Percentiles rank a stretch among this genome's conserved stretches.
These are phyloP conservation scores for Leucoptera coffeella DNA, from an alignment of 2,888 invertebrate genomes.

Conservation along the genomic window DNA sequence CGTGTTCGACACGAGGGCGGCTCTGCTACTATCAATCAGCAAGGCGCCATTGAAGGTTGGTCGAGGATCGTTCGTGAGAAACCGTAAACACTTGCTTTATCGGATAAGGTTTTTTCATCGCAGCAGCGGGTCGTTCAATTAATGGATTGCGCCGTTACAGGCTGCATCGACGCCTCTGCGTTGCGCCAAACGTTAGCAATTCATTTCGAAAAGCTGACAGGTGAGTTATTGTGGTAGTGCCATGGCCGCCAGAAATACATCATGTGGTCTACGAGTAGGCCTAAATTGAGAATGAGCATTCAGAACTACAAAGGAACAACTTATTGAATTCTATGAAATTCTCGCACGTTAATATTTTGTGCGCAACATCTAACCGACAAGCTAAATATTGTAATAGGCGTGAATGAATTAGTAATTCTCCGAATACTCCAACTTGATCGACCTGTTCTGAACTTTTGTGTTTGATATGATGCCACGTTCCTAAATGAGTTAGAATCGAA, in stretches of 20 bases:
- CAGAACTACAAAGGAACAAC: too few relatives aligned
- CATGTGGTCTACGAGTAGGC: too few relatives aligned
- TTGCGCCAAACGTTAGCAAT: slow-evolving; percentile 34
- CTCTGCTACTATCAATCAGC: slow-evolving; percentile 46
- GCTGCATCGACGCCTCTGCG: slow-evolving; percentile 27
- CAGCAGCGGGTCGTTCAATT: slow-evolving; percentile 45
- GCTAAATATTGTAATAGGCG: too few relatives aligned
- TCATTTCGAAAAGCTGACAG: slow-evolving; percentile 41
- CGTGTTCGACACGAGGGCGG: slow-evolving; percentile 37
- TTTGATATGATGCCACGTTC: slow-evolving; percentile 23
- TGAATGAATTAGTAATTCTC: slow-evolving; percentile 12
- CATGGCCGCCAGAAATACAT: too few relatives aligned
- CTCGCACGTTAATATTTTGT: too few relatives aligned
- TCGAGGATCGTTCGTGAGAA: slow-evolving; percentile 46
- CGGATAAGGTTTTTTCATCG: slow-evolving; percentile 45
- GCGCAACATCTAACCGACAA: too few relatives aligned
- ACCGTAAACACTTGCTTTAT: slow-evolving; percentile 50
- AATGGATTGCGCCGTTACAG: slow-evolving; percentile 48
- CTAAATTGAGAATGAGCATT: too few relatives aligned
- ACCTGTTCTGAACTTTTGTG: slow-evolving; percentile 21
- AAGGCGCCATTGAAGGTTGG: slow-evolving; percentile 52
- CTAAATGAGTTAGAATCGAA: slow-evolving; percentile 43
- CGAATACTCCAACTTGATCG: slow-evolving; percentile 14
- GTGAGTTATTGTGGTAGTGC: slow-evolving; percentile 26
- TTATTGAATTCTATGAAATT: too few relatives aligned